Percentiles rank a stretch among this genome's conserved stretches.
Evolutionary conservation across 2,797 vertebrate genomes (phyloP).

Genomic region (Acanthis flammea): DNA sequence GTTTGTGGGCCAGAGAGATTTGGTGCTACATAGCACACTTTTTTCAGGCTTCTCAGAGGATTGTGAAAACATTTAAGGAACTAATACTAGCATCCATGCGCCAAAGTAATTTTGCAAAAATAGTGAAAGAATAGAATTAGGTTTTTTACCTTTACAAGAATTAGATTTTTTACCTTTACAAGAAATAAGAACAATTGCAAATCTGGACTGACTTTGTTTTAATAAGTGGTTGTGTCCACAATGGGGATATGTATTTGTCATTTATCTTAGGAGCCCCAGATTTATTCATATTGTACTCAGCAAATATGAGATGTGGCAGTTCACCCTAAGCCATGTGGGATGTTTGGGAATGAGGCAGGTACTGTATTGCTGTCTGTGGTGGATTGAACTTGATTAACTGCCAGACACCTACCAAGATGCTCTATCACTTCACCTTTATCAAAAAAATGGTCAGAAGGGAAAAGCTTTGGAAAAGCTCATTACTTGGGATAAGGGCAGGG

Average conservation of each 20-base stretch:
- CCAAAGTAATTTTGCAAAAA: background rate
- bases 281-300: background rate
- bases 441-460: background rate
- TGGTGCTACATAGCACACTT: background rate
- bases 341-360: background rate
- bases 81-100: background rate
- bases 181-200: background rate
- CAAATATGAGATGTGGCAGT: background rate
- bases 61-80: background rate
- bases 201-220: background rate
- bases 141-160: background rate
- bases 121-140: background rate
- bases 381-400: background rate
- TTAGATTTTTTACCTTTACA: background rate
- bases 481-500: background rate
- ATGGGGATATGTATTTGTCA: background rate
- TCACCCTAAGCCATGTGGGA: background rate
- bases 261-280: background rate
- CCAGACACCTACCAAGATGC: background rate
- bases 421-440: background rate
- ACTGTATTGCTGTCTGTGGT: background rate
- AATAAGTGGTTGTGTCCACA: background rate
- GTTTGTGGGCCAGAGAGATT: background rate
- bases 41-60: background rate
- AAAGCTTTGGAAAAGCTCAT: background rate